phyloP scores from a whole-genome alignment of 1,140 invertebrate genomes.

The Camponotus vicinus region DNA sequence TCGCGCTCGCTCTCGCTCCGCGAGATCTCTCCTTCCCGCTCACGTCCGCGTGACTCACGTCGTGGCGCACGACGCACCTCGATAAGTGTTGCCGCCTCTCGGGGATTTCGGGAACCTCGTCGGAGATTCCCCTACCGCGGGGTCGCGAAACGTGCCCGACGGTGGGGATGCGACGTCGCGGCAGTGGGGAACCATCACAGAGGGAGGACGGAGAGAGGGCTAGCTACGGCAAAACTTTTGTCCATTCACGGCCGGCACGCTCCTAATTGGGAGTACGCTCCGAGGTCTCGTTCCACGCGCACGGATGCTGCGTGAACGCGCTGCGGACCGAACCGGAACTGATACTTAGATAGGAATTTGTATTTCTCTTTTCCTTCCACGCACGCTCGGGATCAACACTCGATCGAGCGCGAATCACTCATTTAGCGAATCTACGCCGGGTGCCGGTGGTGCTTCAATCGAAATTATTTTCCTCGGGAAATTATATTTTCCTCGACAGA shows the following conservation, averaged over 20 bases:
- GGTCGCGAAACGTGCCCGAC: slow-evolving; percentile 24
- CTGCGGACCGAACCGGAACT: slow-evolving; percentile 56
- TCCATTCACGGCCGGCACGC: slow-evolving; percentile 79
- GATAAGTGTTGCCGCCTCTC: slow-evolving; percentile 83
- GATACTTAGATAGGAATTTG: slow-evolving; percentile 49
- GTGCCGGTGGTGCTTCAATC: background rate
- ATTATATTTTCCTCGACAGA: background rate
- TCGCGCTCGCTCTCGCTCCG: slow-evolving; percentile 18
- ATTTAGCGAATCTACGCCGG: background rate
- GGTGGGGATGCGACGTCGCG: slow-evolving; percentile 26
- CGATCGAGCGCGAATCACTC: background rate
- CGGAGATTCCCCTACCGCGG: slow-evolving; percentile 78
- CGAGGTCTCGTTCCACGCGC: slow-evolving; percentile 77
- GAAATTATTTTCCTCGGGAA: background rate
- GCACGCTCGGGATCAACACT: slow-evolving; percentile 15
- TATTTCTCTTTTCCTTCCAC: slow-evolving; percentile 18
- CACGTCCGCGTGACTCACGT: slow-evolving; percentile 82
- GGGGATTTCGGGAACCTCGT: slow-evolving; percentile 82
- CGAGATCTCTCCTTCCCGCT: slow-evolving; percentile 41
- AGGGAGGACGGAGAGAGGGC: slow-evolving; percentile 34
- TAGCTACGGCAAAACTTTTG: slow-evolving; percentile 81
- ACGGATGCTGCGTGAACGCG: slow-evolving; percentile 65
- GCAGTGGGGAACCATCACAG: slow-evolving; percentile 25
- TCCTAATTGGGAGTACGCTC: slow-evolving; percentile 78
- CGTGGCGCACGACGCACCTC: slow-evolving; percentile 75